Evolutionary conservation across 1,140 invertebrate genomes (phyloP).

Genomic region (Scaptomyza hsui): DNA sequence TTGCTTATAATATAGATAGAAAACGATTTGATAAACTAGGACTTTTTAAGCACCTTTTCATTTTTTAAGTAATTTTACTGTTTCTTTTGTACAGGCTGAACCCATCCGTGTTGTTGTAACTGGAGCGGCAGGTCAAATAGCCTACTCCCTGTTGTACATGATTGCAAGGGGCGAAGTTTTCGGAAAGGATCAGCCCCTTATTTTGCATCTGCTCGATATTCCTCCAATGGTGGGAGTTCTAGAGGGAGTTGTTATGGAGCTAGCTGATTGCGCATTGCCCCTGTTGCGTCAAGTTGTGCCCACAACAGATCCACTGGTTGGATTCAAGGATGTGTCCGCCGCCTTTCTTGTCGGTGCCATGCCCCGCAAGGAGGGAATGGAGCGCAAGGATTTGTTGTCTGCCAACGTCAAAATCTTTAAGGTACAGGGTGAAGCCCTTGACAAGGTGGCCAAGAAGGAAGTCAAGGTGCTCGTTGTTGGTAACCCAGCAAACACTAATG

Average conservation of each 20-base stretch:
- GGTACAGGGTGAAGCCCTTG: constrained; percentile 95
- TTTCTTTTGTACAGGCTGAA: constrained; percentile 84
- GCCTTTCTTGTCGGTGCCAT: constrained; percentile 99
- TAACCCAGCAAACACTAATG: constrained; percentile 99
- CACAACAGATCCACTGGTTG: constrained; percentile 93
- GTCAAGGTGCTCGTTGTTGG: constrained; percentile 99
- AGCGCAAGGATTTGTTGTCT: constrained; percentile 96
- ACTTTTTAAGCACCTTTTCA: too few species aligned
- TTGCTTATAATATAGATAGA: too few species aligned
- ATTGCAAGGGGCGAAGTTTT: constrained; percentile 98
- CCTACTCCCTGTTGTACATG: constrained; percentile 97
- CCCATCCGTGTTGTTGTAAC: constrained; percentile 97
- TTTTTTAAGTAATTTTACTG: not conserved
- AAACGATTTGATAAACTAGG: too few species aligned
- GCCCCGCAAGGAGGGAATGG: constrained; percentile 99
- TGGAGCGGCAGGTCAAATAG: constrained; percentile 99
- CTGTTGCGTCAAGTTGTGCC: constrained; percentile 93
- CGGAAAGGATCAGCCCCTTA: constrained; percentile 94
- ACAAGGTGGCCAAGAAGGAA: constrained; percentile 96
- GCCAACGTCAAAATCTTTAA: constrained; percentile 99
- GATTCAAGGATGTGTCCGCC: constrained; percentile 98
- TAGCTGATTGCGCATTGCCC: constrained; percentile 98
- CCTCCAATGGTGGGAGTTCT: constrained; percentile 96
- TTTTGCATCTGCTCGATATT: constrained; percentile 97
- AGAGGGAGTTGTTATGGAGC: constrained; percentile 98